phyloP scores from a whole-genome alignment of 2,113 vertebrate genomes.

The Pollimyrus isidori region DNA sequence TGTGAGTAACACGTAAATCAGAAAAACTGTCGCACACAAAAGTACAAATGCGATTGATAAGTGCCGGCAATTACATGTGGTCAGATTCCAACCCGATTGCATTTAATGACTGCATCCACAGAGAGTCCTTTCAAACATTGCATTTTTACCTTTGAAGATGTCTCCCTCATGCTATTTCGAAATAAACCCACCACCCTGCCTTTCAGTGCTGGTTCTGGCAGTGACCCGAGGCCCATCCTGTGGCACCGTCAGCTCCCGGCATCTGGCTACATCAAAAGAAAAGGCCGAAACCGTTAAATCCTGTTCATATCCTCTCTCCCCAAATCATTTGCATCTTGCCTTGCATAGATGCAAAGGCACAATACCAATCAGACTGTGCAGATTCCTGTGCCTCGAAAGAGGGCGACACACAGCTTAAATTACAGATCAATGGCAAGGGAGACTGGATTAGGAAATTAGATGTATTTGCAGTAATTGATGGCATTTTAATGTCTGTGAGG shows the following conservation, averaged over 20 bases:
- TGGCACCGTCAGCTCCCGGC: slow-evolving; percentile 23
- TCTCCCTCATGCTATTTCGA: background rate
- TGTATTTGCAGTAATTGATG: slow-evolving; percentile 39
- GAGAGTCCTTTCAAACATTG: background rate
- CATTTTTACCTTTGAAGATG: background rate
- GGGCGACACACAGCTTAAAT: slow-evolving; percentile 38
- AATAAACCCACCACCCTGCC: background rate
- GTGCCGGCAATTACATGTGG: background rate
- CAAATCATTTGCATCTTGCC: slow-evolving; percentile 34
- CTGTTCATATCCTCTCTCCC: slow-evolving; percentile 35
- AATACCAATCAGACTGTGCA: slow-evolving; percentile 40
- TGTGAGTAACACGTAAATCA: background rate
- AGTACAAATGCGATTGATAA: background rate
- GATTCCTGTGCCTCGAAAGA: slow-evolving; percentile 41
- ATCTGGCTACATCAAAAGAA: slow-evolving; percentile 57
- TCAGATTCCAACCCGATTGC: background rate
- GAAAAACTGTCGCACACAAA: background rate
- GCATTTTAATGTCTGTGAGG: slow-evolving; percentile 27
- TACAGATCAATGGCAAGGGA: slow-evolving; percentile 36
- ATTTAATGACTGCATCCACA: background rate
- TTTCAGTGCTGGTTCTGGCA: background rate
- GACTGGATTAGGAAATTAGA: slow-evolving; percentile 29
- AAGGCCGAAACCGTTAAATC: slow-evolving; percentile 28
- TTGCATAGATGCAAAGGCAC: slow-evolving; percentile 37
- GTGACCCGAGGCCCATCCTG: background rate